Base-by-base conservation (phyloP, 2,797 vertebrate species). In the Zalophus californianus region DNA sequence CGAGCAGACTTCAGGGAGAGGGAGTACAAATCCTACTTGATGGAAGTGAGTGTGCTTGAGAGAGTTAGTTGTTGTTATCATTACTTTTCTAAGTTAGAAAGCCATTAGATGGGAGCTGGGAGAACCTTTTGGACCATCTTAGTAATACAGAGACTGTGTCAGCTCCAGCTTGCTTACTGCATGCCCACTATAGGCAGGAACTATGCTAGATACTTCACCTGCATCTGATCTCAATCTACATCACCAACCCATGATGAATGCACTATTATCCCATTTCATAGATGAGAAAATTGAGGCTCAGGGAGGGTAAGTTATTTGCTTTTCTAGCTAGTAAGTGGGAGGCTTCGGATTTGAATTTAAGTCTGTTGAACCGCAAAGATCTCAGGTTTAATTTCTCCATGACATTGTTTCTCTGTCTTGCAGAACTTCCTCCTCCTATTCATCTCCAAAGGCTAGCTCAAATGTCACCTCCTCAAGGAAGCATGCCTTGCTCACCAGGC, bases 171-270 rank as follows among this genome's bases (percentile, higher is more conserved):
- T 54, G 32, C 3, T 52, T 1, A 10, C 14, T 2, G 0, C 6
- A 2, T 0, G 3, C 18, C 25, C 7, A 13, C 29, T 13, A 1
- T 0, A 1, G 15, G 75, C 38, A 0, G 4, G 29, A 1, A 25
- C 75, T 2, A 0, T 4, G 29, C 23, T 6, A 7, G 29, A 15
- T 1, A 0, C 29, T 13, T 12, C 56, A 12, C 7, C 54, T 70
- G 16, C 12, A 1, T 0, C 44, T 21, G 10, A 60, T 50, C 29
- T 48, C 18, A 7, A 4, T 68, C 68, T 25, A 18, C 3, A 0
- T 7, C 44, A n/a, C 44, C 15, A 3, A 16, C 16, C 41, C 21
- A 3, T 0, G 54, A 48, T 7, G 18, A 32, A 13, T 2, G 32
- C 54, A 10, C 10, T 25, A 9, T 16, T 21, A n/a, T 2, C 32